Conservation (phyloP, 1,140 invertebrate genomes). For the Littorina saxatilis region DNA sequence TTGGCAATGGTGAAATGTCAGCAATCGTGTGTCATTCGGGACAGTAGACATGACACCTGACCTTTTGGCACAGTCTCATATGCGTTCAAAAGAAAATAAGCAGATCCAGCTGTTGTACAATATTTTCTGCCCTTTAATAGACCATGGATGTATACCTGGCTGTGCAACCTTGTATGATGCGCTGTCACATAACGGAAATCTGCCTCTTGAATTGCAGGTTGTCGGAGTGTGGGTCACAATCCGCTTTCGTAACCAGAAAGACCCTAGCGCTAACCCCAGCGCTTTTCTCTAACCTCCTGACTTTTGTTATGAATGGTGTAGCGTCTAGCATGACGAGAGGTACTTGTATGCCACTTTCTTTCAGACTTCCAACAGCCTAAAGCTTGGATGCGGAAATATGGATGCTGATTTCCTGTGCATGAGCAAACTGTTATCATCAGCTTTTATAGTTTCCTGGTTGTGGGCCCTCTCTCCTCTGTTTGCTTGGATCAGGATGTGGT, state of each 20-base stretch:
- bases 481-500: too few relatives aligned
- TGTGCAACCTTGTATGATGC: too few relatives aligned
- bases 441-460: neutral
- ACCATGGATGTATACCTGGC: too few relatives aligned
- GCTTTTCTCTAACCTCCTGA: slow-evolving; percentile 88
- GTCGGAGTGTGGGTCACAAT: slow-evolving; percentile 97
- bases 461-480: too few relatives aligned
- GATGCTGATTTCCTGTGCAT: neutral
- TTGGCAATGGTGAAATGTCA: too few relatives aligned
- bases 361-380: neutral
- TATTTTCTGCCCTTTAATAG: too few relatives aligned
- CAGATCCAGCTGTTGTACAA: too few relatives aligned
- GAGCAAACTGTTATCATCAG: neutral
- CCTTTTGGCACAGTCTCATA: too few relatives aligned
- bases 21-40: too few relatives aligned
- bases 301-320: neutral
- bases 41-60: too few relatives aligned
- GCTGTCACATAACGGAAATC: neutral
- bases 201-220: slow-evolving; percentile 83
- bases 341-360: neutral
- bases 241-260: slow-evolving; percentile 97
- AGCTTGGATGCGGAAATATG: neutral
- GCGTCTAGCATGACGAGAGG: neutral
- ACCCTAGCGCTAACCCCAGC: slow-evolving; percentile 95
- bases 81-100: too few relatives aligned